phyloP scores from a whole-genome alignment of 2,113 vertebrate species.

The Lepus europaeus region DNA sequence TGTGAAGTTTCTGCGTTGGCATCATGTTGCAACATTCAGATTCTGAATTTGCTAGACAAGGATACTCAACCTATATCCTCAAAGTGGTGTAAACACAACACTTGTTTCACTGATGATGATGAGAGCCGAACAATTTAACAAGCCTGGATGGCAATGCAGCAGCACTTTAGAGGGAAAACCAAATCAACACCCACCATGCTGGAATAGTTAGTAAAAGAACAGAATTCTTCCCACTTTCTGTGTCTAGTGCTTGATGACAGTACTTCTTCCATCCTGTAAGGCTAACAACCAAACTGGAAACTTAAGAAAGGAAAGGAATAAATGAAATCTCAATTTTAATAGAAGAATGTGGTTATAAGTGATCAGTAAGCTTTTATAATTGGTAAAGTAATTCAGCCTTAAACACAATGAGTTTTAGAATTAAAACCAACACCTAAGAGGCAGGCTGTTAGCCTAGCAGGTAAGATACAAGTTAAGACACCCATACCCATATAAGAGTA shows the following conservation, averaged over 20 bases:
- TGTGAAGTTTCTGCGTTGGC: neutral
- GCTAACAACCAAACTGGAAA: neutral
- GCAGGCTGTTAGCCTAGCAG: no score
- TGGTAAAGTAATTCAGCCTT: slow-evolving; percentile 44
- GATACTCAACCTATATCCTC: neutral
- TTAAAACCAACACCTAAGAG: slow-evolving; percentile 46
- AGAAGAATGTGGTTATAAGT: slow-evolving; percentile 2
- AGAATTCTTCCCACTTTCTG: neutral
- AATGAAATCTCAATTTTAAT: neutral
- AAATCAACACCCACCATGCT: neutral
- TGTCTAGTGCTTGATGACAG: neutral
- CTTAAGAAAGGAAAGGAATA: slow-evolving; percentile 15
- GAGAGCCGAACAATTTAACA: neutral
- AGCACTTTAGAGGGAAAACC: neutral
- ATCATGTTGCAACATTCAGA: neutral
- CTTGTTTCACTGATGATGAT: neutral
- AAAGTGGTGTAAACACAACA: neutral
- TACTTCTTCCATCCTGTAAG: neutral
- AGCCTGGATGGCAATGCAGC: neutral
- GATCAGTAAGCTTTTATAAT: neutral
- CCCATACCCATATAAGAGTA: no score
- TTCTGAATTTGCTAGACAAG: neutral
- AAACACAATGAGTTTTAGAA: neutral
- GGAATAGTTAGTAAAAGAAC: neutral
- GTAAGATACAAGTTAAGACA: no score